Conservation (phyloP, 2,113 vertebrate species). For the Neodon shergylaensis region DNA sequence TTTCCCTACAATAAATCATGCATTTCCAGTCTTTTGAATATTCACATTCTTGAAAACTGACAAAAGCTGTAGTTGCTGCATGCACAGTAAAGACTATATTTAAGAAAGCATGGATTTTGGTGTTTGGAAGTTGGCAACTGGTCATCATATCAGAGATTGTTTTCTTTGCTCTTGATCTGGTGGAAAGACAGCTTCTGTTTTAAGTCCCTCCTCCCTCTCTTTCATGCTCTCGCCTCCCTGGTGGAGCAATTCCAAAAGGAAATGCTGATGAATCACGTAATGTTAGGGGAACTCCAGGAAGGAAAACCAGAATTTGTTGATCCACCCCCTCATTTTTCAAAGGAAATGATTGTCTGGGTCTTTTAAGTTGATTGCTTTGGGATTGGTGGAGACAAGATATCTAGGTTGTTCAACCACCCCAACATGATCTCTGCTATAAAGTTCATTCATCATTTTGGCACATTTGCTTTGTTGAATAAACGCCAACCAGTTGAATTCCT, state of each 20-base stretch:
- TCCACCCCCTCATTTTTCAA: conserved; percentile 43
- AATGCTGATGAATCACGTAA: not conserved
- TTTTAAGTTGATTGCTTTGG: conserved; percentile 48
- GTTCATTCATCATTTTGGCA: not conserved
- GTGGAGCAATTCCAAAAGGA: not conserved
- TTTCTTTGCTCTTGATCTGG: not conserved
- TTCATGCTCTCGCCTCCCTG: not conserved
- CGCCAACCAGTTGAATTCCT: conserved; percentile 3
- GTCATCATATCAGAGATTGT: conserved; percentile 26
- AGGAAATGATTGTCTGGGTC: conserved; percentile 23
- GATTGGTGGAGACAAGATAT: not conserved
- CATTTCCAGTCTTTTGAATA: conserved; percentile 20
- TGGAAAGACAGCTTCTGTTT: conserved; percentile 19
- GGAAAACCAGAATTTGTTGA: conserved; percentile 7
- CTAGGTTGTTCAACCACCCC: not conserved
- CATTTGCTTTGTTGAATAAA: not conserved
- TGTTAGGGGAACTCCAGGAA: not conserved
- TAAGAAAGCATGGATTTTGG: not conserved
- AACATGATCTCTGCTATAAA: not conserved
- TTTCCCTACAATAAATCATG: not conserved
- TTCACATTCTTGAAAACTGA: not conserved
- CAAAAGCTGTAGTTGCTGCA: not conserved
- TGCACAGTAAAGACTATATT: not conserved
- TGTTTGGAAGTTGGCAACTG: not conserved
- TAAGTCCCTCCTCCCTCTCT: not conserved